Conservation (phyloP, 2,888 invertebrate species). For the Didymodactylos carnosus region DNA sequence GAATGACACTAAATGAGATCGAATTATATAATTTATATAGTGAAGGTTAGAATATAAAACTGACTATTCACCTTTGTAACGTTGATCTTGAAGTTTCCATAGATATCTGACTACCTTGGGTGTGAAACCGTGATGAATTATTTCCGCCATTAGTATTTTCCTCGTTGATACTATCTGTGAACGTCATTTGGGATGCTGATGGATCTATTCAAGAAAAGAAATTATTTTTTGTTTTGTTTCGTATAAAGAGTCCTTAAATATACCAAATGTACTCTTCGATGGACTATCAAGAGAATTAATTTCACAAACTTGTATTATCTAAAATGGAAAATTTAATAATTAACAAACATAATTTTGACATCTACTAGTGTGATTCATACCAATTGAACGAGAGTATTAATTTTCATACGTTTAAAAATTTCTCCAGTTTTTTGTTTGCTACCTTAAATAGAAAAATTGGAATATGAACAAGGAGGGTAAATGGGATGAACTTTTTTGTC, state of each 20-base stretch:
- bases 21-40: background rate
- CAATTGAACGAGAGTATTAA: conserved; percentile 33
- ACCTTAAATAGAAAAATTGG: background rate
- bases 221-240: background rate
- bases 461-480: no score
- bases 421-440: conserved; percentile 24
- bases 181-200: background rate
- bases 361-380: conserved; percentile 19
- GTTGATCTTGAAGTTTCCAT: background rate
- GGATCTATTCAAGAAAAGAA: background rate
- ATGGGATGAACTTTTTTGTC: no score
- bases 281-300: background rate
- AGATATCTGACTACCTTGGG: background rate
- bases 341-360: background rate
- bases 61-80: background rate
- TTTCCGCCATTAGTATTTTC: no score
- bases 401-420: conserved; percentile 34
- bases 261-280: background rate
- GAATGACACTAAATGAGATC: conserved; percentile 13
- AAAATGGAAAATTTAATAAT: background rate
- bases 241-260: no score
- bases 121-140: background rate
- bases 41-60: background rate
- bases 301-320: conserved; percentile 6
- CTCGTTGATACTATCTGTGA: no score